Percentiles rank a stretch among this genome's conserved stretches.
Conservation (phyloP, 1,140 invertebrate species). For the Drosophila quadrilineata region DNA sequence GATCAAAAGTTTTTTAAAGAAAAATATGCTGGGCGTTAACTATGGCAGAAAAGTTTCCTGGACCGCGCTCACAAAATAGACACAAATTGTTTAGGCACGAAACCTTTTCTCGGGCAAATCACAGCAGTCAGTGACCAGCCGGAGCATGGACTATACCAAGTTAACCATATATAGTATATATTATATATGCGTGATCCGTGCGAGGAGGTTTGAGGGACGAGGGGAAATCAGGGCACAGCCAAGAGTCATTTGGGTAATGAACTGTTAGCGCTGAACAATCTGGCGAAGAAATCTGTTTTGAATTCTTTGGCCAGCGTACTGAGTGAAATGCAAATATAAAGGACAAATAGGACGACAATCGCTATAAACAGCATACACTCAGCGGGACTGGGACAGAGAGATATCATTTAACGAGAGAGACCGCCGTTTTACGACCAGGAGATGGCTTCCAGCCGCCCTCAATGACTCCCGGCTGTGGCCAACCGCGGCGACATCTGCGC, state of each 20-base stretch:
- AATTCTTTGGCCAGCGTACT: constrained; percentile 52
- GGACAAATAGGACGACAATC: constrained; percentile 5
- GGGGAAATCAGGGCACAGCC: constrained; percentile 11
- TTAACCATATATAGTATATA: too few relatives aligned
- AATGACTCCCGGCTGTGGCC: constrained; percentile 13
- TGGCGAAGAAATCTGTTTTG: constrained; percentile 76
- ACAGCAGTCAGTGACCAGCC: constrained; percentile 3
- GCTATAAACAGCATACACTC: constrained; percentile 15
- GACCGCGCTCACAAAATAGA: constrained; percentile 37
- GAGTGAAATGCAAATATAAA: constrained; percentile 69
- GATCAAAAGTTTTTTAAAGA: constrained; percentile 33
- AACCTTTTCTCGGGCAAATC: constrained; percentile 54
- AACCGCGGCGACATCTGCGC: constrained; percentile 14
- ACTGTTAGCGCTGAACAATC: constrained; percentile 74
- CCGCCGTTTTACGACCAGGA: too few relatives aligned
- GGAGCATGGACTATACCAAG: too few relatives aligned
- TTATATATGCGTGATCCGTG: too few relatives aligned
- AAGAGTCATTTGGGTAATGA: constrained; percentile 79
- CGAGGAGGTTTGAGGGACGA: too few relatives aligned
- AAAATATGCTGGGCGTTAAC: constrained; percentile 40
- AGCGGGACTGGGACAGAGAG: background rate
- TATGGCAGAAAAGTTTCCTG: constrained; percentile 51
- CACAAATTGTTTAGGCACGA: too few relatives aligned
- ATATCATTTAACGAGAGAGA: constrained; percentile 1
- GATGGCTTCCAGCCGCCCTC: too few relatives aligned